Base-by-base conservation (phyloP, 2,113 vertebrate species). In the Cinclus mexicanus region DNA sequence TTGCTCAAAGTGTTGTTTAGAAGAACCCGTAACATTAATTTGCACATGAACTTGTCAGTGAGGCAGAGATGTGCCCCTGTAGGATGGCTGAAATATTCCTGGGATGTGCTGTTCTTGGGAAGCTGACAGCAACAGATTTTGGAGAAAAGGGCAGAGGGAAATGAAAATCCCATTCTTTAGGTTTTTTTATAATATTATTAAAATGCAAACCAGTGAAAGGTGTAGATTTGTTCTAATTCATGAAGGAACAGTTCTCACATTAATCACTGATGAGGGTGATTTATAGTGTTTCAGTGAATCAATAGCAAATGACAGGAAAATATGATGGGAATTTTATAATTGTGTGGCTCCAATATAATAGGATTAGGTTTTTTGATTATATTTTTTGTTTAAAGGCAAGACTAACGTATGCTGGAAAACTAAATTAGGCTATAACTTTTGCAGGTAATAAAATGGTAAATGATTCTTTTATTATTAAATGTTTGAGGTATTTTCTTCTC, bases 21-120 rank as follows among this genome's bases (percentile, higher is more conserved):
- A 29, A 50, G 33, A 64, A 81, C 41, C 35, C 22, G 25, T 16
- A 39, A 21, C 3, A 8, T 2, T 44, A 29, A 22, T 67, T 31
- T 86, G 24, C 14, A 16, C 0, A 0, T 33, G 8, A 76, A 19
- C 22, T 57, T 50, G 14, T 49, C 7, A 5, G 21, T 49, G 67
- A 16, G 64, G 39, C 41, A 47, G 35, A 12, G 50, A 33, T 42
- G 59, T 81, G 22, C 22, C 15, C 2, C 52, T 18, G 25, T 25
- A 20, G 21, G 7, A 35, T 22, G 46, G 35, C 80, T 93, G 63
- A 68, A 75, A 33, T 68, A 60, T 44, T 88, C 28, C 59, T 49
- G 42, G 35, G 14, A 25, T 19, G 5, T 70, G 47, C 46, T 78
- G 44, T 55, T 71, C 50, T 56, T 68, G 35, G 57, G 70, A 86